Evolutionary conservation across 2,113 vertebrate species (phyloP).

Genomic region (Protobothrops mucrosquamatus): DNA sequence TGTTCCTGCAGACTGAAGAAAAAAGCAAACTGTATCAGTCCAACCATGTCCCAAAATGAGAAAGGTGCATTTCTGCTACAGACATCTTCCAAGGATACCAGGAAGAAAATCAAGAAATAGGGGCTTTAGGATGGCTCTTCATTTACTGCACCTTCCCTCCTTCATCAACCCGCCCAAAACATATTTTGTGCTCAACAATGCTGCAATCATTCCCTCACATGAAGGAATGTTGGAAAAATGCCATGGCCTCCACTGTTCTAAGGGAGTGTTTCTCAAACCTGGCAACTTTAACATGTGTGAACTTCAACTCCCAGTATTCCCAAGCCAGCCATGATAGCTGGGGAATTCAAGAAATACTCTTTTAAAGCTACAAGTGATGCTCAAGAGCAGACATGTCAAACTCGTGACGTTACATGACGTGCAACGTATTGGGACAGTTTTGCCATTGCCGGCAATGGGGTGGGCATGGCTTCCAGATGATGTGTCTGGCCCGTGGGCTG

Average conservation of each 20-base stretch:
- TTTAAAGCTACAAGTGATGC: neutral
- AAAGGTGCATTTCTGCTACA: neutral
- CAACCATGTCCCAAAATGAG: neutral
- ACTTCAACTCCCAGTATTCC: neutral
- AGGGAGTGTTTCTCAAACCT: neutral
- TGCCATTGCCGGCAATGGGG: too few species aligned
- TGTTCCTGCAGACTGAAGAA: conserved; percentile 87
- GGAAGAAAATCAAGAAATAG: neutral
- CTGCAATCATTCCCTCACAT: neutral
- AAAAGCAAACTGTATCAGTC: neutral
- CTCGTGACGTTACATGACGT: too few species aligned
- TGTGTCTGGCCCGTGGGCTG: too few species aligned
- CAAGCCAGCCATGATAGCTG: neutral
- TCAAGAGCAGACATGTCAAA: neutral
- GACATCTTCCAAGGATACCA: neutral
- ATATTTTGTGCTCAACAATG: neutral
- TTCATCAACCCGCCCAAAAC: neutral
- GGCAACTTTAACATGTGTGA: neutral
- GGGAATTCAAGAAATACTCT: neutral
- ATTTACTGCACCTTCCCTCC: neutral
- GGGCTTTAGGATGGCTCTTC: neutral
- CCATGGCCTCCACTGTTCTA: too few species aligned
- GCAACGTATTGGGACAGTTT: too few species aligned
- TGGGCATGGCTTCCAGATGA: too few species aligned
- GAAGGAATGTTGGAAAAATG: neutral